Evolutionary conservation across 2,888 invertebrate genomes (phyloP), one percentile per base, ranked within the genome.

Genomic region (Coleophora flavipennella): DNA sequence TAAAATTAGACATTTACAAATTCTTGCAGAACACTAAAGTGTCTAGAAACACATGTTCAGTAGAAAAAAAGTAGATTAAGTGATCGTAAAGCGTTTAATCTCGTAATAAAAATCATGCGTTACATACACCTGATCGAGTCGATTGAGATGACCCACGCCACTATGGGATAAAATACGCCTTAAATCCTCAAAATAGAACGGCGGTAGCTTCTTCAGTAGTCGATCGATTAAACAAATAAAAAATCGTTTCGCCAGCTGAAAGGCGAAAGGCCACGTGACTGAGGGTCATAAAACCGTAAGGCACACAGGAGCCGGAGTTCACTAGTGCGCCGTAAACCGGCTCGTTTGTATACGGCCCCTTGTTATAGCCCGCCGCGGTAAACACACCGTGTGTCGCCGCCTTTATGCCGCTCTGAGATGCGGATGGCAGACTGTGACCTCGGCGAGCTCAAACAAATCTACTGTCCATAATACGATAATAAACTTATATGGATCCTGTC

Each of bases 211-310:
- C 76, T 80, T 79, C 70, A 72, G 73, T 70, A 73, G 68, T 62
- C 61, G 71, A 83, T 84, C 78, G 83, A 83, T 84, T 83, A 83
- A 83, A 84, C 83, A 80, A 81, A 83, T 81, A 80, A 80, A 83
- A 80, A 78, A 61, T 55, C 65, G 77, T 76, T 79, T 81, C 73
- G 79, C 80, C 68, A 60, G 64, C 71, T 76, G 71, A 76, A 80
- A 80, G 76, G 74, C 77, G 68, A 75, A 77, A 74, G 74, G 76
- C 76, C 70, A 73, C 65, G 72, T 77, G 77, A 80, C 71, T 76
- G 67, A 62, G 65, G 67, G 65, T 83, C 83, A 71, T 84, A 83
- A 84, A 84, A 81, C 59, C 70, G 78, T 80, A 83, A 76, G 73
- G 81, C 74, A 74, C 70, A 81, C 80, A 81, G 80, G 62, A 76